Base-by-base conservation (phyloP, 2,888 invertebrate species). In the Drosophila affinis region DNA sequence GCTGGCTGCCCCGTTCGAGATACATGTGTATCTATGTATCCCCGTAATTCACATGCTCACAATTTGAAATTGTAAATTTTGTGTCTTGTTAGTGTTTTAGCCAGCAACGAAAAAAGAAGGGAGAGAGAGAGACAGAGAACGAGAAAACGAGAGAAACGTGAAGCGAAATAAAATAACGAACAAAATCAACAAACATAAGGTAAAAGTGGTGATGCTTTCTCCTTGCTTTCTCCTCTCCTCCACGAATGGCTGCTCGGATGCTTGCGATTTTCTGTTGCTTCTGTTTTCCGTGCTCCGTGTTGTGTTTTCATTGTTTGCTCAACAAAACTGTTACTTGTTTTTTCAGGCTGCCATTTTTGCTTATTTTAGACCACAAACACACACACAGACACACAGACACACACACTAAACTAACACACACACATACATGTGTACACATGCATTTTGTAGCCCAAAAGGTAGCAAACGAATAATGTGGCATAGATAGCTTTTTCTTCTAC, bases 141-240 rank as follows among this genome's bases (percentile, higher is more conserved):
- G 14, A 34, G 39, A 10, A n/a, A 12, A 3, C 1, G 14, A 17
- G 32, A 49, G 61, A 32, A 68, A 65, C 56, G 69, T 68, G 57
- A 69, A 69, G 65, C 58, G 55, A 72, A 68, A 68, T 61, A 75
- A 77, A 72, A 82, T 77, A 87, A 86, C 87, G 81, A 82, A 70
- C 62, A 87, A 82, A 83, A 82, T 88, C 81, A 82, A 88, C 81
- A 87, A 79, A 82, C 86, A 85, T 60, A 77, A 82, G 88, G 86
- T 67, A 85, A 84, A 81, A 39, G 39, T 39, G 39, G 14, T 39
- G 14, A 6, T 39, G 39, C 39, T 39, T 14, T 34, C 34, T 34
- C 34, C 34, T 4, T 32, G 32, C 32, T 32, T 32, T 29, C 29
- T 14, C 34, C 12, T 2, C 34, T 12, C 12, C 12, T 14, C 39